Conservation (phyloP, 2,113 vertebrate genomes). For the Aplodontia rufa region DNA sequence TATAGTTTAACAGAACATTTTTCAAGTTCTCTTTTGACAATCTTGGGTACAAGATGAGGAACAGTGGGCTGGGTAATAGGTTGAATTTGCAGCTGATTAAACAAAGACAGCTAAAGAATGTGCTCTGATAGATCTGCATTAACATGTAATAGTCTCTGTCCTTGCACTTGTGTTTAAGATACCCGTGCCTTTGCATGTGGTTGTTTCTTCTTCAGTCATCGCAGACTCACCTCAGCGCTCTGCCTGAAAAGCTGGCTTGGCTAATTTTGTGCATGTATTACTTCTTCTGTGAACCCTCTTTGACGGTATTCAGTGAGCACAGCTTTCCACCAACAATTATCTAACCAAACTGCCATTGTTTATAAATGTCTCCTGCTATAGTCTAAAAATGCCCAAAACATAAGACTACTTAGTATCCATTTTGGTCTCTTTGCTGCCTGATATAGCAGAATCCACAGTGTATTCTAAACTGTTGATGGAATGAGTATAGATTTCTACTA, state of each 20-base stretch:
- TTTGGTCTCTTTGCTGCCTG: background rate
- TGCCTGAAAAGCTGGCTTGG: background rate
- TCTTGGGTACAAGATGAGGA: slow-evolving; percentile 1
- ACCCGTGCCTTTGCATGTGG: background rate
- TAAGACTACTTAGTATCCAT: background rate
- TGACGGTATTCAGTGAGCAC: background rate
- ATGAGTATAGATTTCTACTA: background rate
- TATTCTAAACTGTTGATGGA: slow-evolving; percentile 13
- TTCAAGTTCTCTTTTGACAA: slow-evolving; percentile 16
- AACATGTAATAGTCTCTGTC: background rate
- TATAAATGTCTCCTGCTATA: background rate
- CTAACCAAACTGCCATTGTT: background rate
- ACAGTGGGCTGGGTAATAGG: background rate
- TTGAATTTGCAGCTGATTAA: slow-evolving; percentile 32
- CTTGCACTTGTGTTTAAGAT: background rate
- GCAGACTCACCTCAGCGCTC: background rate
- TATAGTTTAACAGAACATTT: background rate
- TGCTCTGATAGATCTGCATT: background rate
- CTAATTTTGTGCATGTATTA: background rate
- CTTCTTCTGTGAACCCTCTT: background rate
- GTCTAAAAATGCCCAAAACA: background rate
- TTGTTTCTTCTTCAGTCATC: background rate
- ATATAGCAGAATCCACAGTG: background rate
- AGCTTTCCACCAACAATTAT: background rate
- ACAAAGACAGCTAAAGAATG: slow-evolving; percentile 28